Base-by-base conservation (phyloP, 2,797 vertebrate genomes). In the Cheracebus regulus region DNA sequence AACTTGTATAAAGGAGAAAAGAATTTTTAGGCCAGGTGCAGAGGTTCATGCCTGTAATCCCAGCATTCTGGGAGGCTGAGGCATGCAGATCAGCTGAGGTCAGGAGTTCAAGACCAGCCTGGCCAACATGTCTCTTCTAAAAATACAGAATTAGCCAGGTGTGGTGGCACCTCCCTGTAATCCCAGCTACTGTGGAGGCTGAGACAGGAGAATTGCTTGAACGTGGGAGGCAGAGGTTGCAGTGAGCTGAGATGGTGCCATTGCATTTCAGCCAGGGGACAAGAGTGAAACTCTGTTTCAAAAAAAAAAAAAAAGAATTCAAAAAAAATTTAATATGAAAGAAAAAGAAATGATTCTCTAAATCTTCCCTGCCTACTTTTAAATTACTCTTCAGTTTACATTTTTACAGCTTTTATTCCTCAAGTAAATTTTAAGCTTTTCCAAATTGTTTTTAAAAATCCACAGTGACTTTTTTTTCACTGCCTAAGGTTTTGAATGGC, bases 401-500 rank as follows among this genome's bases (percentile, higher is more conserved):
- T 52, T 88, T 90, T 93, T 81, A 73, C 39, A n/a, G 17, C 48
- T 95, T 84, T 61, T 30, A 33, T 93, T 61, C 36, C 41, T 61
- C 30, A 33, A 44, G 39, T 81, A 89, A 73, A 92, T 85, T 81
- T 88, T 89, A 73, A 73, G 8, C 30, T 95, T 91, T 92, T 94
- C 39, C 46, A 39, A 58, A 11, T 36, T 24, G 8, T 82, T 94
- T 76, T 76, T 85, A 3, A 81, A 88, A 95, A 73, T 88, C 28
- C 75, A 61, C 39, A 36, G 36, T 93, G 57, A 52, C 22, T 57
- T 73, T 93, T 57, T 85, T 75, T 50, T 39, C n/a, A 89, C 36
- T 70, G 80, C 33, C 24, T 33, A 92, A 52, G n/a, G 75, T 85
- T 76, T 86, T 85, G 64, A 86, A 50, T 89, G 79, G 7, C 73